Conservation (phyloP, 2,888 invertebrate genomes). For the Bibio marci region DNA sequence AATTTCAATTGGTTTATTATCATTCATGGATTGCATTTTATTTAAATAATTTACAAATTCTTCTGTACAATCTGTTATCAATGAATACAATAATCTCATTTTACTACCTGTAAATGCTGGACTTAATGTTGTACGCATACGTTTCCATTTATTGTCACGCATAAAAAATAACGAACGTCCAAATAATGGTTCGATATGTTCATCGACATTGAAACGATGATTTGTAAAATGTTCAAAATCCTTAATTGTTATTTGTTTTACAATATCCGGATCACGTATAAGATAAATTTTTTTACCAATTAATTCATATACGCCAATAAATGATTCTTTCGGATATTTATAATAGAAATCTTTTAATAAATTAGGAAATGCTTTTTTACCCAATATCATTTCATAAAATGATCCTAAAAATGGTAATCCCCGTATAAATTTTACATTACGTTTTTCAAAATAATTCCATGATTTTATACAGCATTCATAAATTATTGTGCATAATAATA, state of each 20-base stretch:
- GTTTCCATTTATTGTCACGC: constrained; percentile 15
- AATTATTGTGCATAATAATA: no score
- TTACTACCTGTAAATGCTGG: constrained; percentile 22
- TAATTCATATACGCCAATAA: constrained; percentile 4
- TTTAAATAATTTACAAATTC: constrained; percentile 15
- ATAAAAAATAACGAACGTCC: constrained; percentile 6
- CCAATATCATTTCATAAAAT: not conserved
- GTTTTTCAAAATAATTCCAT: constrained; percentile 1
- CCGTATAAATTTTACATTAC: constrained; percentile 3
- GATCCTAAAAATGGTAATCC: constrained; percentile 1
- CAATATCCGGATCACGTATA: constrained; percentile 4
- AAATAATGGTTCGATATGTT: constrained; percentile 7
- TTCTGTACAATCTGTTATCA: constrained; percentile 5
- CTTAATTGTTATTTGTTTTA: constrained; percentile 8
- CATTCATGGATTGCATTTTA: no score
- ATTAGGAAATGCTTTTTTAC: not conserved
- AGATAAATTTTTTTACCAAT: not conserved
- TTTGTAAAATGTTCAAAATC: constrained; percentile 8
- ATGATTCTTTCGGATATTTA: not conserved
- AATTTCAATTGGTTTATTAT: constrained; percentile 25
- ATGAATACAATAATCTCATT: constrained; percentile 18
- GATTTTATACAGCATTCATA: no score
- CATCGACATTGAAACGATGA: constrained; percentile 4
- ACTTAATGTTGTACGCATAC: constrained; percentile 19
- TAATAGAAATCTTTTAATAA: not conserved